phyloP scores from a whole-genome alignment of 1,140 invertebrate genomes.

The Drosophila quadrilineata region DNA sequence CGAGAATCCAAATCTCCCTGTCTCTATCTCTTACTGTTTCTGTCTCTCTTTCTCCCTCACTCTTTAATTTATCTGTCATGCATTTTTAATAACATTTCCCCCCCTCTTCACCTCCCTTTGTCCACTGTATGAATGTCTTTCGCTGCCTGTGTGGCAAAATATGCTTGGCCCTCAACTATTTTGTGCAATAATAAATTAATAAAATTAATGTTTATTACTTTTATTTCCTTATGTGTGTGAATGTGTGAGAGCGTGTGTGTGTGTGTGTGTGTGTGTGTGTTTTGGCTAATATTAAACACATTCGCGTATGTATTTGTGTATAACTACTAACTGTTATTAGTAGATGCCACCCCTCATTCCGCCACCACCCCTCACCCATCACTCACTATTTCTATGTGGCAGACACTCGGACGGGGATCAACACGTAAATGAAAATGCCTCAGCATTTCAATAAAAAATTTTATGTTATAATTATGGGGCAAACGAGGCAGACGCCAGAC shows the following conservation, averaged over 20 bases:
- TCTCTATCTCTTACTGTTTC: neutral
- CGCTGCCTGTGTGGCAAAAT: too few relatives aligned
- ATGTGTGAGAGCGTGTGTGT: too few relatives aligned
- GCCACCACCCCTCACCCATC: neutral
- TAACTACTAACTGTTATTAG: constrained; percentile 32
- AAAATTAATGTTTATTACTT: constrained; percentile 64
- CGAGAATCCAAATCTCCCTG: too few relatives aligned
- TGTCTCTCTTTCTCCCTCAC: neutral
- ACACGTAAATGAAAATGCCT: constrained; percentile 55
- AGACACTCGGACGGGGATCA: neutral
- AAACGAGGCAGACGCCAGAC: constrained; percentile 22
- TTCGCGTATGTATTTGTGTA: constrained; percentile 23
- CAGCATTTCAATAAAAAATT: constrained; percentile 65
- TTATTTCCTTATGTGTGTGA: constrained; percentile 49
- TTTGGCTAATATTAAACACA: constrained; percentile 37
- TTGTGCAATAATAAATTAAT: constrained; percentile 62
- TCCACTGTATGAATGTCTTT: too few relatives aligned
- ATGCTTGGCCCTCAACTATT: too few relatives aligned
- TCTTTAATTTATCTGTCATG: too few relatives aligned
- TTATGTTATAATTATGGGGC: constrained; percentile 70
- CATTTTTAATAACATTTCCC: too few relatives aligned
- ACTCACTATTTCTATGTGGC: neutral
- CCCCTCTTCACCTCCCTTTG: too few relatives aligned
- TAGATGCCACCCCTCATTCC: neutral
- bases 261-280: too few relatives aligned